Evolutionary conservation across 2,888 invertebrate species (phyloP), one percentile per base, ranked within the genome.

Genomic region (Parnassius smintheus): DNA sequence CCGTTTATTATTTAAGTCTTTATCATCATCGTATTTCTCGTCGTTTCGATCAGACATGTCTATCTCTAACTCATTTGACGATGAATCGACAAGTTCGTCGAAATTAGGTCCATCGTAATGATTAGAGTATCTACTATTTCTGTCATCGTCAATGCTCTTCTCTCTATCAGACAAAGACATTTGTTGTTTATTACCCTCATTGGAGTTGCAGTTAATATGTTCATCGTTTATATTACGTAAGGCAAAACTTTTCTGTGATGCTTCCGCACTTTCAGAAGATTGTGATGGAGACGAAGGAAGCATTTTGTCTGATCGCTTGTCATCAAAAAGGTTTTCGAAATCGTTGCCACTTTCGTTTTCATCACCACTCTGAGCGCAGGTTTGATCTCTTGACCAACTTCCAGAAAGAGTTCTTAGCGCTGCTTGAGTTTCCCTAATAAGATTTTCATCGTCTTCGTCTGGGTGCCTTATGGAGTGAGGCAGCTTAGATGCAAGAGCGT

Each of bases 401-500:
- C 96, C 96, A 0, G 97, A 96, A n/a, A 98, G 88, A 71, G 96
- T 96, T 81, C 96, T 96, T 44, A 98, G 84, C 0, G 97, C 97
- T 1, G 96, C 96, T 81, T 97, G 97, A 2, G 98, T 97, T 83
- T 98, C 97, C 58, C 96, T 93, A 67, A 98, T 96, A 61, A 97
- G 92, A 0, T 95, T 95, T 81, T 97, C 97, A 77, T 97, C 96
- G 73, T 96, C 96, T 72, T 95, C 95, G 51, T 83, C 81, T 50
- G 85, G 65, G 64, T 75, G 85, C 66, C 85, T 82, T 71, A 91
- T 73, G 72, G 82, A 67, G 55, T 88, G 90, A 2, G 90, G 88
- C 62, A 90, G 85, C 68, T 83, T 83, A 59, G 76, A 77, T 13
- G 80, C 12, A 76, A 68, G 70, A 82, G 68, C 73, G 44, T 85